Conservation (phyloP, 2,797 vertebrate species). For the Mus caroli region DNA sequence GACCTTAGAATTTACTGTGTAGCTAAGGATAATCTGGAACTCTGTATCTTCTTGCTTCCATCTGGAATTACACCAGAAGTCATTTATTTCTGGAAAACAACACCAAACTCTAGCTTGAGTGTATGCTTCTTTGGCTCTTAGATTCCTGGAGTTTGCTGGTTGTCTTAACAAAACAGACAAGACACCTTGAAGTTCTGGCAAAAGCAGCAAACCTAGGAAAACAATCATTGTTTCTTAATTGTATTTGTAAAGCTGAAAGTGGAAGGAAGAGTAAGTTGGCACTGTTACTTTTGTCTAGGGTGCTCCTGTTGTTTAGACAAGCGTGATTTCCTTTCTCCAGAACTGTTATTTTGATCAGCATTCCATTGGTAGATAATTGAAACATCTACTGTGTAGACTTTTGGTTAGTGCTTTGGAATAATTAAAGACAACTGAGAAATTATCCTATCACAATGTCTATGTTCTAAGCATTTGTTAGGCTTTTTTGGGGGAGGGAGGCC, state of each 20-base stretch:
- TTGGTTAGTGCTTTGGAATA: slow-evolving; percentile 37
- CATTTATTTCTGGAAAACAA: slow-evolving; percentile 53
- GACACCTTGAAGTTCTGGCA: slow-evolving; percentile 41
- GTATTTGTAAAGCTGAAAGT: slow-evolving; percentile 32
- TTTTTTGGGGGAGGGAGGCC: neutral
- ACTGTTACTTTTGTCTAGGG: slow-evolving; percentile 26
- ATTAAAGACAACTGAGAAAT: slow-evolving; percentile 50
- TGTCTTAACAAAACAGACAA: slow-evolving; percentile 21
- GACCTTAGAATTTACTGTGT: neutral
- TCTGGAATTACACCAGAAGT: neutral
- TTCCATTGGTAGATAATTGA: slow-evolving; percentile 48
- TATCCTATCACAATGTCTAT: slow-evolving; percentile 33
- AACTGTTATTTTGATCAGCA: slow-evolving; percentile 38
- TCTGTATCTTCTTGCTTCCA: neutral
- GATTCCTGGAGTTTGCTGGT: slow-evolving; percentile 49
- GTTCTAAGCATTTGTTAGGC: slow-evolving; percentile 39
- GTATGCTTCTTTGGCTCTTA: slow-evolving; percentile 32
- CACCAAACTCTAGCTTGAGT: neutral
- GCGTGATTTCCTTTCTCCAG: slow-evolving; percentile 20
- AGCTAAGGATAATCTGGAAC: neutral
- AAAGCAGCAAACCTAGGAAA: slow-evolving; percentile 61
- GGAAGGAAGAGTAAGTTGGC: slow-evolving; percentile 44
- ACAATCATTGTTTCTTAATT: slow-evolving; percentile 53
- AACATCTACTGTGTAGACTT: neutral
- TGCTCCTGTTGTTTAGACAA: slow-evolving; percentile 40